Percentiles rank a stretch among this genome's conserved stretches.
Evolutionary conservation across 2,113 vertebrate genomes (phyloP).

Genomic region (Oplegnathus fasciatus): DNA sequence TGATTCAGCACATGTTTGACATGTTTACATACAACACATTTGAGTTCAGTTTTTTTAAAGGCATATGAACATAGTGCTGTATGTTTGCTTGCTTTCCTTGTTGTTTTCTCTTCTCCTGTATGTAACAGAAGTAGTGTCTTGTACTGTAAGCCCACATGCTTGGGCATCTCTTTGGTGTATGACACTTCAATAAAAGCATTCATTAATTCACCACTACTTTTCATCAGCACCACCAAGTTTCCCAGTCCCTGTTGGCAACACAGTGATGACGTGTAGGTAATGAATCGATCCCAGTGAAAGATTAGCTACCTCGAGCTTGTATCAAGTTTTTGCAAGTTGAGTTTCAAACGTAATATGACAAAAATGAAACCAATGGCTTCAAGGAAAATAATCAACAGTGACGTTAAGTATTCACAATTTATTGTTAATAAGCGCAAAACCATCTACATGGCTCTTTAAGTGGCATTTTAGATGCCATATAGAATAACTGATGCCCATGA

Average conservation of each 20-base stretch:
- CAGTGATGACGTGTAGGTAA: neutral
- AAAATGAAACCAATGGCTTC: neutral
- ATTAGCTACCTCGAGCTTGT: neutral
- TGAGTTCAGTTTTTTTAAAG: neutral
- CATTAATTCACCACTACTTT: neutral
- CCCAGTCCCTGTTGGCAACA: neutral
- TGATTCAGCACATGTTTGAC: neutral
- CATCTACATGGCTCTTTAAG: neutral
- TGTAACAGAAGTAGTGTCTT: neutral
- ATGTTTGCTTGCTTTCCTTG: neutral
- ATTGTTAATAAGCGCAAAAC: neutral
- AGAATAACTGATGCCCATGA: slow-evolving; percentile 17
- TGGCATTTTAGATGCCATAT: neutral
- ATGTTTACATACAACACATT: neutral
- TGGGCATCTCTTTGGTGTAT: neutral
- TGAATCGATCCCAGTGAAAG: neutral
- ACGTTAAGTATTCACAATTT: neutral
- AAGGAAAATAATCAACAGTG: neutral
- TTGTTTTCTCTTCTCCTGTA: too few relatives aligned
- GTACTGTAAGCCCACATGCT: neutral
- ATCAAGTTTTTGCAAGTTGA: slow-evolving; percentile 18
- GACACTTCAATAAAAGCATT: neutral
- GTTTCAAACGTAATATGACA: neutral
- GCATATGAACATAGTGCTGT: neutral
- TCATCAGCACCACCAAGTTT: neutral